Base-by-base conservation (phyloP, 1,140 invertebrate species). In the Plodia interpunctella region DNA sequence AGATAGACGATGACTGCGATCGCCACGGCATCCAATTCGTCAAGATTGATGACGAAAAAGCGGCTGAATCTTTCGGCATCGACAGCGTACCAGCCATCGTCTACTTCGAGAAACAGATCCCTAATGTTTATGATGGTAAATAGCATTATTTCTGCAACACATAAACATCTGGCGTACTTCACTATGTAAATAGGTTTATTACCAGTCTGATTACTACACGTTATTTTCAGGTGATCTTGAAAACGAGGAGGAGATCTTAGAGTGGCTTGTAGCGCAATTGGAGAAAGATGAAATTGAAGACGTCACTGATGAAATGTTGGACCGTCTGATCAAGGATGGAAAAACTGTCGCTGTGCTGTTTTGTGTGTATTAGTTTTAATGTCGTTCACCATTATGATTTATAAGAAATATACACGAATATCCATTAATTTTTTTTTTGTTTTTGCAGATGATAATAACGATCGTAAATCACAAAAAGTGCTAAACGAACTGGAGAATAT, bases 271-370 rank as follows among this genome's bases (percentile, higher is more conserved):
- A 61, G 93, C 93, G 54, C 96, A 97, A 85, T 87, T 97, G 58
- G 95, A 97, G 85, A 95, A 95, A 70, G 97, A 98, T 87, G 96
- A 98, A 92, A 98, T 98, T 73, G 97, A 98, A 91, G 97, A 98
- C 90, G 94, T 98, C 32, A 97, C 96, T 49, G 96, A 97, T 87
- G 96, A 97, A 90, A 97, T 98, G 95, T 91, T 98, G 55, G 96
- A 98, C 74, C 94, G 94, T 77, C 91, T 98, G 53, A 94, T 98
- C 58, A 96, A 96, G 75, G 95, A 97, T 79, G 94, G 95, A 57
- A 96, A 96, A 87, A 96, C 95, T 62, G 91, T 98, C 63, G 96
- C 96, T 56, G 97, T 98, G 60, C 91, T 98, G 44, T 98, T 98
- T 84, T 98, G 97, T 98, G 94, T 94, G 94, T 92, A 66, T 38